These are phyloP conservation scores for Neolamprologus fasciatus DNA, from an alignment of 2,113 vertebrate genomes.

Conservation along the genomic window DNA sequence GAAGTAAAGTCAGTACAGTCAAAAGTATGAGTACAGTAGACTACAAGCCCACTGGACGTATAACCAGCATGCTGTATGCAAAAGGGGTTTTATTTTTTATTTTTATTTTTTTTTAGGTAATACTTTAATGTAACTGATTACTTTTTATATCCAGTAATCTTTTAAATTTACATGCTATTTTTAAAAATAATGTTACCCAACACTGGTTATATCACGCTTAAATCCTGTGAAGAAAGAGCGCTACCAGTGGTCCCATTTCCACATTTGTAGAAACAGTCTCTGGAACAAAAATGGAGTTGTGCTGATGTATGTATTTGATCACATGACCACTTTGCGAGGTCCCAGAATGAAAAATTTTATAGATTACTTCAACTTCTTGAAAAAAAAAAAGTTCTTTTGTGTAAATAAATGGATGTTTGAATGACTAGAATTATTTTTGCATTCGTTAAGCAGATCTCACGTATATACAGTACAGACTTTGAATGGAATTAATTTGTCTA, in stretches of 20 bases:
- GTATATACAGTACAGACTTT: not conserved
- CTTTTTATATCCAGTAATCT: not conserved
- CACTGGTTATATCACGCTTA: not conserved
- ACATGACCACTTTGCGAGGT: accelerated
- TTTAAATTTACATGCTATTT: not conserved
- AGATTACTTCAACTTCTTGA: not conserved
- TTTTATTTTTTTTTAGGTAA: not conserved
- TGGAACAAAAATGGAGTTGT: not conserved
- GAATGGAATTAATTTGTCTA: not conserved
- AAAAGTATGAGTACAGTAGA: not conserved
- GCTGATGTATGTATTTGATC: not conserved
- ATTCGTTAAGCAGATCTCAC: not conserved
- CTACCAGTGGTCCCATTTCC: not conserved
- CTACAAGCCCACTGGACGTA: not conserved
- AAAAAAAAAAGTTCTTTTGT: not conserved
- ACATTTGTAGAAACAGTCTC: not conserved
- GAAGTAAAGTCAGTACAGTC: not conserved
- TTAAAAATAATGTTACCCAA: not conserved
- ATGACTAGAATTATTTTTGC: not conserved
- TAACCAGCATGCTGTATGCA: not conserved
- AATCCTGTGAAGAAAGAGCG: not conserved
- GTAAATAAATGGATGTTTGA: not conserved
- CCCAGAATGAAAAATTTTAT: not conserved
- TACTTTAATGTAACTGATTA: not conserved
- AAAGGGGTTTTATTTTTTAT: not conserved